Base-by-base conservation (phyloP, 2,797 vertebrate species). In the Argentina silus region DNA sequence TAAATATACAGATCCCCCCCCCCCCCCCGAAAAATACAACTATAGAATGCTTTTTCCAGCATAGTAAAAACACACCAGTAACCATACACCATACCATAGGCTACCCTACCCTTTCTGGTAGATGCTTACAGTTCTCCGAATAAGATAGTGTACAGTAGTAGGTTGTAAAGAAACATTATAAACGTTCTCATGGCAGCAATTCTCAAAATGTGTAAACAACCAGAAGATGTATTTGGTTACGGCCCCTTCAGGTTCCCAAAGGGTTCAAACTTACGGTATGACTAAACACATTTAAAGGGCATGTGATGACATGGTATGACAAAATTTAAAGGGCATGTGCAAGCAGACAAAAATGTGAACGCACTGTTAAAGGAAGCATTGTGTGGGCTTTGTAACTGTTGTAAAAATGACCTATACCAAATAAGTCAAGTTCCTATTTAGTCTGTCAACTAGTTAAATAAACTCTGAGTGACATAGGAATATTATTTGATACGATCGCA, bases 1-100 rank as follows among this genome's bases (percentile, higher is more conserved):
- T 61, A 44, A 55, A 45, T 85, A 81, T 76, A 72, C n/a, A 74
- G 60, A 44, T n/a, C 42, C 14, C n/a, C 15, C 55, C 7, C 36
- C 36, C 61, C 2, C 27, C 2, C 27, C 27, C 27, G 27, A 1
- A 21, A 27, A 15, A 60, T 60, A 60, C 57, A 36, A 27, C 36
- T 60, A 6, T 10, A 36, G 12, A 42, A 60, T 60, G 23, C 0
- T 21, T 60, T 14, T 23, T 21, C 5, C 10, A 23, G 2, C 57
- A 60, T 36, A 14, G 14, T 27, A 12, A 36, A 21, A 60, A 27
- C 11, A 36, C 36, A 11, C 27, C 27, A 36, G 27, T 36, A 36
- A 36, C 27, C 4, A 36, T 36, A 1, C 27, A 36, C 27, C 27
- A 36, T 2, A 36, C 27, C 27, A 36, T 36, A 36, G 27, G 27